Evolutionary conservation across 2,888 invertebrate genomes (phyloP), one percentile per base, ranked within the genome.

Genomic region (Ferdinandea cuprea): DNA sequence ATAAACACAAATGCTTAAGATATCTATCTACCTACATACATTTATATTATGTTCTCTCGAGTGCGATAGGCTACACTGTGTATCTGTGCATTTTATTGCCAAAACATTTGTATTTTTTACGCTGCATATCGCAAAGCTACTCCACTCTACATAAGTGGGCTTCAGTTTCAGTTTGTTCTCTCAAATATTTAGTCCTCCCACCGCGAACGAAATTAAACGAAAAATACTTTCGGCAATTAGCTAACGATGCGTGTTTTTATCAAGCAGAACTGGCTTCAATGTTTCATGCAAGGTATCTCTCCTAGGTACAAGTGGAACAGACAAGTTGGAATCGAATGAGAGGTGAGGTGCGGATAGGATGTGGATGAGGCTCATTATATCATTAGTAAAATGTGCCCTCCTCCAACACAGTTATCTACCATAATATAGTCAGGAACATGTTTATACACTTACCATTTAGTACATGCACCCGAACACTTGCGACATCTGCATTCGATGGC

Each of bases 401-500:
- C 40, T 46, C 56, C 13, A 15, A 28, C 19, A 44, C 13, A 35
- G 3, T 35, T 32, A 15, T 69, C n/a, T 50, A 76, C 8, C 13
- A 40, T 52, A 61, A 15, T n/a, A 61, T 19, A 48, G 28, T 71
- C 40, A 37, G 28, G 40, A 61, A 69, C 79, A 84, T 84, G 86
- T 88, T 83, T 50, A 73, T 73, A 65, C 85, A 91, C 93, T 93
- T 92, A 96, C 96, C 96, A 92, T 95, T 95, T 87, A 96, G 93
- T 87, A 96, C 96, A 91, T 96, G 96, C 85, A 96, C 95, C 88
- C 94, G 93, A 89, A 96, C 94, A 88, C 94, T 94, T 87, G 95
- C 95, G 87, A 94, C 94, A 91, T 95, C 95, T 89, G 95, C 95
- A 90, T 95, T 95, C 89, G 95, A 95, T 86, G 96, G 95, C 87